Percentiles rank a stretch among this genome's conserved stretches.
These are phyloP conservation scores for Vanessa cardui DNA, from an alignment of 2,888 invertebrate species.

Conservation along the genomic window DNA sequence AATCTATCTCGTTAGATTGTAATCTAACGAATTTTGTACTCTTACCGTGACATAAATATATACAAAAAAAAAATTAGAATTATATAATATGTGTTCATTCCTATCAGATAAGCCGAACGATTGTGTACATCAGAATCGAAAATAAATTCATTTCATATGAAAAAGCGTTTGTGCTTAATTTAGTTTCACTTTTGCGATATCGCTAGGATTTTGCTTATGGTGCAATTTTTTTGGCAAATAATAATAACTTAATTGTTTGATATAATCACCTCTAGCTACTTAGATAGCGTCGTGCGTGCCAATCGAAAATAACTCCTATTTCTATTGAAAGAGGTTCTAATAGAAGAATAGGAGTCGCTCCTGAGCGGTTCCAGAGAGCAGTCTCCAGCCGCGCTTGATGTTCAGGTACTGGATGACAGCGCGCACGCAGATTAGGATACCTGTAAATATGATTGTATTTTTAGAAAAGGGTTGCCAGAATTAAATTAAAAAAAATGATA, in stretches of 20 bases:
- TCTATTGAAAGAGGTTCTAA: constrained; percentile 72
- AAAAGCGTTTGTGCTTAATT: neutral
- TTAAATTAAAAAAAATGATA: neutral
- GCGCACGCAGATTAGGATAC: constrained; percentile 92
- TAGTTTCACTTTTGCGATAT: neutral
- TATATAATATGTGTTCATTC: no score
- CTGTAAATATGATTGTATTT: constrained; percentile 70
- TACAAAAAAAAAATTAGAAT: no score
- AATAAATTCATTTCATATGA: neutral
- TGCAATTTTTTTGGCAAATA: neutral
- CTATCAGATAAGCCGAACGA: no score
- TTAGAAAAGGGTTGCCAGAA: neutral
- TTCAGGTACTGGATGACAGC: constrained; percentile 94
- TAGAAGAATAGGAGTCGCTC: constrained; percentile 94
- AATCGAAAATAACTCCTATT: neutral
- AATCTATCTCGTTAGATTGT: no score
- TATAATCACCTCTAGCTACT: neutral
- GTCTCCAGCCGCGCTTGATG: constrained; percentile 94
- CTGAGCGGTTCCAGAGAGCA: constrained; percentile 92
- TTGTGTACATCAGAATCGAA: no score
- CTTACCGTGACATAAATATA: no score
- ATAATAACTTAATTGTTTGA: neutral
- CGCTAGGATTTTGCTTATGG: neutral
- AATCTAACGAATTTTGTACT: no score
- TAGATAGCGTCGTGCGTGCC: neutral